Evolutionary conservation across 2,113 vertebrate genomes (phyloP).

Genomic region (Muscicapa adusta): DNA sequence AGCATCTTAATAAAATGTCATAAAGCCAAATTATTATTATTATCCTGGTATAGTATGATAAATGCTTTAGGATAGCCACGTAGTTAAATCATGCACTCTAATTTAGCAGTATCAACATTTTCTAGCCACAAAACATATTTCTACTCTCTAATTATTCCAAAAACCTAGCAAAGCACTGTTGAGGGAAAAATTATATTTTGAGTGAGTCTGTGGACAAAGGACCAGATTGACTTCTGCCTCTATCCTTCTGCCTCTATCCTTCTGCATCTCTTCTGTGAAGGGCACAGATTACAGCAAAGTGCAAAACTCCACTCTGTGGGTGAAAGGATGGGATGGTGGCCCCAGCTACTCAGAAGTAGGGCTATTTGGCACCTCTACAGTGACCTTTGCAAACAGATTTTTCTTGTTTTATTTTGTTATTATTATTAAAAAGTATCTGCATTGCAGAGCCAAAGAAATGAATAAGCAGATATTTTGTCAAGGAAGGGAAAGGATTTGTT

Average conservation of each 20-base stretch:
- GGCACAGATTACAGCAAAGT: neutral
- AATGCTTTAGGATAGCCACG: neutral
- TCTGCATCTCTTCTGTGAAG: neutral
- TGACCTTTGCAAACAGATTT: neutral
- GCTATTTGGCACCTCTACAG: fast-evolving
- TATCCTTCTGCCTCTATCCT: neutral
- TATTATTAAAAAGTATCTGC: neutral
- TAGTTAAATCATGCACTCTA: neutral
- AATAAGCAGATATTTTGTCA: neutral
- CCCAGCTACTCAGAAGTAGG: neutral
- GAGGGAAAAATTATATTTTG: neutral
- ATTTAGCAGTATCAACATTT: neutral
- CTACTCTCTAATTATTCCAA: neutral
- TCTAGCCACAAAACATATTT: neutral
- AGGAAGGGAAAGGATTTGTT: neutral
- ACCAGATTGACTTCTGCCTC: neutral
- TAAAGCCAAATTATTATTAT: neutral
- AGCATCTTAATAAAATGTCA: neutral
- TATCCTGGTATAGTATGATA: neutral
- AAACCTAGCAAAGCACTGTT: neutral
- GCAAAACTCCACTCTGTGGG: neutral
- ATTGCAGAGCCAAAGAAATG: neutral
- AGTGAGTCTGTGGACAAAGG: neutral
- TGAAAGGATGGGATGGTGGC: neutral
- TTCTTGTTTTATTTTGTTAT: neutral